Base-by-base conservation (phyloP, 1,140 invertebrate species). In the Leptinotarsa lineolata region DNA sequence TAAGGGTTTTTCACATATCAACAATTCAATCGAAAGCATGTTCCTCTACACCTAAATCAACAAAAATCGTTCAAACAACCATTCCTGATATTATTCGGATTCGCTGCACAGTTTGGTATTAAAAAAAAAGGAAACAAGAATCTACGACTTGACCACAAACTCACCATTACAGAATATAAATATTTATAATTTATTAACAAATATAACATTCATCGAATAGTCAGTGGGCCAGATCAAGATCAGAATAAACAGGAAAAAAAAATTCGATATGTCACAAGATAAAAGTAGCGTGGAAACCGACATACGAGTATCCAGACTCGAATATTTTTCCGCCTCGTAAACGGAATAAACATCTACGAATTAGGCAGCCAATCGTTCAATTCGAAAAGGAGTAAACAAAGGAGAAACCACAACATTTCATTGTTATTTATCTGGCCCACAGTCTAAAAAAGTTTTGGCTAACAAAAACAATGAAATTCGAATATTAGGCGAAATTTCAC, bases 181-280 rank as follows among this genome's bases (percentile, higher is more conserved):
- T 81, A 82, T 82, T 74, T 80, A 81, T 80, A 81, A 81, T 81
- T 81, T 81, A 81, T 81, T 82, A 83, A 83, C 81, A 83, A 83
- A 81, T 81, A 82, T 82, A 83, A 83, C 81, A 83, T 83, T 83
- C 81, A 83, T 76, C 82, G 80, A 80, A 80, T 72, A 81, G 77
- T 76, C 72, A 74, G 72, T 74, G 77, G 61, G 61, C 54, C 16
- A 45, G 21, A 16, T 20, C 24, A 71, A 16, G 45, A 22, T 20
- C 22, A 45, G 22, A 21, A 18, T 44, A 1, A 21, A 44, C 6
- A 68, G 18, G 4, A 44, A 68, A 68, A 15, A 45, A 18, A 22
- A 48, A n/a, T 16, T 45, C 44, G n/a, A 64, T 39, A 22, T 24
- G 63, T 64, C 63, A 64, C 18, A 64, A 39, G 15, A 64, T 64